Evolutionary conservation across 2,888 invertebrate species (phyloP), one percentile per base, ranked within the genome.

Genomic region (Caenorhabditis uteleia): DNA sequence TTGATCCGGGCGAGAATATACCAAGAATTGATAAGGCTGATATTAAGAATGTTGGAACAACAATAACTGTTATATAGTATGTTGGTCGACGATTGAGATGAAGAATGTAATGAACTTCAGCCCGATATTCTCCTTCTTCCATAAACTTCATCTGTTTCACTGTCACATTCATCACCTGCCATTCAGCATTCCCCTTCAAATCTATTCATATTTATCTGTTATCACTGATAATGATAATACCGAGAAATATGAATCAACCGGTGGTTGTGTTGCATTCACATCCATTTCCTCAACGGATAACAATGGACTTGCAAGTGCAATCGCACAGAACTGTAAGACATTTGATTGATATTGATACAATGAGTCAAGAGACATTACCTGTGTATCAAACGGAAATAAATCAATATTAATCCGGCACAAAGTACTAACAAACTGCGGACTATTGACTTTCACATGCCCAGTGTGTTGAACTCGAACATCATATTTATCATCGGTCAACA

Each of bases 331-430:
- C 57, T 80, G 51, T 18, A 60, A 16, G 12, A 14, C 14, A 14
- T 29, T 29, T 16, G n/a, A 27, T 45, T 47, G 5, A 7, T 38
- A n/a, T 38, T 12, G n/a, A 43, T n/a, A 10, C 18, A 23, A 12
- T 10, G 8, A 23, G 12, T 21, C 43, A 23, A 10, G 12, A 21
- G n/a, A 10, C n/a, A 27, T 26, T 10, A 65, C 65, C 49, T 65
- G 78, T 7, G 78, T 77, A 57, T 80, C 80, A 49, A 80, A 80
- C 10, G 80, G 80, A 58, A 80, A 80, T 42, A 77, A 58, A 36
- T 80, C 80, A 46, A 77, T 78, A 55, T 71, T 70, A 29, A 78
- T 70, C n/a, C 75, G 68, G 39, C 78, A 80, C 21, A 80, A 44
- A 26, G 72, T 70, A 18, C 70, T 74, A 27, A 79, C 77, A 40